phyloP scores from a whole-genome alignment of 2,113 vertebrate species.

The Ailurus styani region DNA sequence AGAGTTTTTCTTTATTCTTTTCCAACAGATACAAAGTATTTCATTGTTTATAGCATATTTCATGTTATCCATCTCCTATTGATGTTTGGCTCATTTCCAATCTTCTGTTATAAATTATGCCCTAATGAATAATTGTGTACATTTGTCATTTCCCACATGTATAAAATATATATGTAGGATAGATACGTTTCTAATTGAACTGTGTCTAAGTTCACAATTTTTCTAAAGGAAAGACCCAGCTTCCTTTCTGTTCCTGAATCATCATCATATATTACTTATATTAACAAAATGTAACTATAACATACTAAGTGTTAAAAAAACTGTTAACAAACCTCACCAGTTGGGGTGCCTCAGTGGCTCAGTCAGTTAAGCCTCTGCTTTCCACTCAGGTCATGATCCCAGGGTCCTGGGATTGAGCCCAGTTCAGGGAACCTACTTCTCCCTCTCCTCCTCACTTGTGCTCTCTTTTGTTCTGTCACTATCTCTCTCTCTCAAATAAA shows the following conservation, averaged over 20 bases:
- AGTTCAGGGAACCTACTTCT: too few relatives aligned
- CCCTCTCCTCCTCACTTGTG: too few relatives aligned
- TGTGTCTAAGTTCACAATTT: not conserved
- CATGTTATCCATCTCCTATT: not conserved
- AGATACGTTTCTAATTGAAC: not conserved
- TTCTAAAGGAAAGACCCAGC: not conserved
- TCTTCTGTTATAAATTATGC: not conserved
- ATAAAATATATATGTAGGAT: not conserved
- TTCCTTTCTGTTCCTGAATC: not conserved
- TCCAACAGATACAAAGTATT: not conserved
- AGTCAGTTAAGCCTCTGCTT: too few relatives aligned
- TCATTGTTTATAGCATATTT: not conserved
- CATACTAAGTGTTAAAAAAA: slow-evolving; percentile 1
- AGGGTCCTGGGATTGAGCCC: too few relatives aligned
- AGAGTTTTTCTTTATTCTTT: not conserved
- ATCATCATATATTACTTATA: not conserved
- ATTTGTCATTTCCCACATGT: not conserved
- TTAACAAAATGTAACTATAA: not conserved
- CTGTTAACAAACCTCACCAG: not conserved
- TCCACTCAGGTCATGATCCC: too few relatives aligned
- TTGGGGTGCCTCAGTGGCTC: not conserved
- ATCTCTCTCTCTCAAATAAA: too few relatives aligned
- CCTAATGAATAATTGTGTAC: not conserved
- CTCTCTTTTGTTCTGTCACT: too few relatives aligned
- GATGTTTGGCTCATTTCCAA: not conserved